Base-by-base conservation (phyloP, 1,140 invertebrate species). In the Frieseomelitta varia region DNA sequence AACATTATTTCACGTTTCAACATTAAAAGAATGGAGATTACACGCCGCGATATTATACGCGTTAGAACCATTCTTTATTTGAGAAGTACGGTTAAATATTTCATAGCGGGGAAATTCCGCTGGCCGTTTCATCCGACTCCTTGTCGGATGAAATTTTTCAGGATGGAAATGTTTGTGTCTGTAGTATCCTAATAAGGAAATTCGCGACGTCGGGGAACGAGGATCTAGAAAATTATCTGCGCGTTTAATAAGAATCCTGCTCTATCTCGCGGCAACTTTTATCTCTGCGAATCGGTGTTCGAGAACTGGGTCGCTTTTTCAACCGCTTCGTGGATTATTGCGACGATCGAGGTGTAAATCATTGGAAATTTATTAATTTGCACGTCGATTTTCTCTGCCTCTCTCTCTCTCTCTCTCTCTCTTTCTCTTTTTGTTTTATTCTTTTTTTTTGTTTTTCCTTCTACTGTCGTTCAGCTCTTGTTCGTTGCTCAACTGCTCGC, bases 191-290 rank as follows among this genome's bases (percentile, higher is more conserved):
- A 81, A 74, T 81, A 61, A 74, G 14, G 27, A 72, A 61, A 53
- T 53, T 65, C 21, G 6, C 39, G 4, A 19, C 24, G 17, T 55
- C 58, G 19, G 21, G 1, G 24, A 72, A 72, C 27, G 63, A 53
- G 21, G 47, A 24, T n/a, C 14, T 53, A 21, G 47, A 81, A 47
- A 47, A 74, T 81, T 34, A 81, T 74, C 0, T 11, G 69, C 21
- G 27, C 69, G 19, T 74, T 81, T 81, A 74, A 74, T 65, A 81
- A 74, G 65, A 73, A 74, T 81, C 27, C 79, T 55, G 53, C 56
- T 3, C 58, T 53, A 74, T 74, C 74, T 81, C 56, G 39, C 19
- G 47, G 56, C 27, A 63, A 81, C 72, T 81, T 73, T 53, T 73
- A 73, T 81, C 47, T 65, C 27, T 4, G 53, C 19, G n/a, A n/a